These are phyloP conservation scores for Protonemura montana DNA, from an alignment of 2,888 invertebrate species.

Conservation along the genomic window DNA sequence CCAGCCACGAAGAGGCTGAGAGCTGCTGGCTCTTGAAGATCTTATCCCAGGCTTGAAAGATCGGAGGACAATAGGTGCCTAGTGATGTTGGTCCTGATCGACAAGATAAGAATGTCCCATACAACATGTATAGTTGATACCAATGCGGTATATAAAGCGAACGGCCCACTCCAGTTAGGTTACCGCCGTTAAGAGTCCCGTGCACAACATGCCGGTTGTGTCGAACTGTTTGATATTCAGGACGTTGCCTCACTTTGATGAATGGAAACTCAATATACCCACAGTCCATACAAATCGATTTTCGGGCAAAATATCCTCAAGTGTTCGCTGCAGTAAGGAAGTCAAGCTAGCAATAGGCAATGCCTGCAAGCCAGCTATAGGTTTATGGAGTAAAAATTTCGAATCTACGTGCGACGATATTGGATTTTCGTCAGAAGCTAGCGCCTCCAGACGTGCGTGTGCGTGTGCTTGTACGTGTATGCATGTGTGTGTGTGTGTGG, in stretches of 20 bases:
- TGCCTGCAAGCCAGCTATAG: neutral
- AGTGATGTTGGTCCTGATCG: neutral
- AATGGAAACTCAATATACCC: conserved; percentile 24
- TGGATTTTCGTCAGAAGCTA: conserved; percentile 22
- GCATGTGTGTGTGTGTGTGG: neutral
- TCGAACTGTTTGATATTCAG: conserved; percentile 15
- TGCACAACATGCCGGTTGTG: neutral
- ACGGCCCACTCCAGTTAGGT: neutral
- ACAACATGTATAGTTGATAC: neutral
- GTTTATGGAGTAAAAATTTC: neutral
- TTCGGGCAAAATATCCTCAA: neutral
- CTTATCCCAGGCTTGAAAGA: neutral
- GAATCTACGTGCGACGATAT: conserved; percentile 30
- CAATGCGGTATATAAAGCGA: neutral
- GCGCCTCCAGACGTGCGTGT: neutral
- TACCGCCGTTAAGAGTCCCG: neutral
- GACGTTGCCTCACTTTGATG: conserved; percentile 17
- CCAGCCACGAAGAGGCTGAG: neutral
- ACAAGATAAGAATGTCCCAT: neutral
- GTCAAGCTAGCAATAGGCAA: too few relatives aligned
- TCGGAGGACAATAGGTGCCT: neutral
- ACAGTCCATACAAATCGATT: conserved; percentile 15
- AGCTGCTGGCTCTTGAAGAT: neutral
- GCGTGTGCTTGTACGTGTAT: neutral
- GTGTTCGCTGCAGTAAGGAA: neutral